phyloP scores from a whole-genome alignment of 2,113 vertebrate genomes.

The human (Homo sapiens) region DNA sequence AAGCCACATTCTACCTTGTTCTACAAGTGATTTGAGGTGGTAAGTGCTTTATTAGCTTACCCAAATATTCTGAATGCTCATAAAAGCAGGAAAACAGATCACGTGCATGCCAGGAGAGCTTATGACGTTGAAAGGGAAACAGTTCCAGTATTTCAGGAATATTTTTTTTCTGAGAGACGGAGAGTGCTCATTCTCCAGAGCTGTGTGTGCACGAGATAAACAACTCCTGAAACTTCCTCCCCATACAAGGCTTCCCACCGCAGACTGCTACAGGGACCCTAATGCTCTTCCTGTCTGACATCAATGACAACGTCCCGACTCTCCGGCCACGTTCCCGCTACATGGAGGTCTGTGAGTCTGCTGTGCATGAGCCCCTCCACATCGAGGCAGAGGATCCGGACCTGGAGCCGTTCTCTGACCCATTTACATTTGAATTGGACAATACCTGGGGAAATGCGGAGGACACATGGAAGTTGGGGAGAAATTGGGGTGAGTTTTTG shows the following conservation, averaged over 20 bases:
- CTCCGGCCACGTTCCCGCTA: conserved; percentile 56
- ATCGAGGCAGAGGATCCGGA: conserved; percentile 79
- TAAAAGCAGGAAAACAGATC: neutral
- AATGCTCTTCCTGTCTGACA: conserved; percentile 83
- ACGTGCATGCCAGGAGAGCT: neutral
- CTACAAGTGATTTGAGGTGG: neutral
- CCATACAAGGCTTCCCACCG: conserved; percentile 82
- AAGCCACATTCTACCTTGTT: neutral
- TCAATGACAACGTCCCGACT: conserved; percentile 83
- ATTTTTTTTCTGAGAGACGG: rapidly evolving
- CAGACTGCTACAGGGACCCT: conserved; percentile 83
- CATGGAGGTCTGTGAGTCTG: conserved; percentile 81
- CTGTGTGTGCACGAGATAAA: rapidly evolving
- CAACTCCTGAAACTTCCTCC: neutral
- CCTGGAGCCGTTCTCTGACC: conserved; percentile 78
- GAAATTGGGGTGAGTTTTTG: conserved; percentile 61
- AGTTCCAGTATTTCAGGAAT: rapidly evolving
- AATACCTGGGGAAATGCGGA: conserved; percentile 40
- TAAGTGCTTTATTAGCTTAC: neutral
- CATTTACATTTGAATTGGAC: conserved; percentile 84
- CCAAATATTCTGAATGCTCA: neutral
- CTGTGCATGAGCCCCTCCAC: neutral
- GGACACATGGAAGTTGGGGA: conserved; percentile 82
- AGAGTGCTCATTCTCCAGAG: rapidly evolving
- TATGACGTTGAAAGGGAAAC: neutral